Percentiles rank a stretch among this genome's conserved stretches.
phyloP scores from a whole-genome alignment of 2,797 vertebrate genomes.

The Dipus sagitta region DNA sequence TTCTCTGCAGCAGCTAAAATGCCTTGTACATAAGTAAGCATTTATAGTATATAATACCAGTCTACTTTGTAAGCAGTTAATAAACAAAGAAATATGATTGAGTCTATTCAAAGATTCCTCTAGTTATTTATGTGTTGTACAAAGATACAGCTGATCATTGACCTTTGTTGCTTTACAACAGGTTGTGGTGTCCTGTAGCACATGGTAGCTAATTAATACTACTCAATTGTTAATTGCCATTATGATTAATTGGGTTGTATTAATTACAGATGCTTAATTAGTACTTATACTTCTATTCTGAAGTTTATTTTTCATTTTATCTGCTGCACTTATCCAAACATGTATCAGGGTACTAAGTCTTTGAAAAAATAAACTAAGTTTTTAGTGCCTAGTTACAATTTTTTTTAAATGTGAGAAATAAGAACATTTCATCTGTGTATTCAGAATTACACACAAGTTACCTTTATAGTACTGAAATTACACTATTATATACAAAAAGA shows the following conservation, averaged over 20 bases:
- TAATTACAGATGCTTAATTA: conserved; percentile 9
- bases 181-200: neutral
- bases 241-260: conserved; percentile 25
- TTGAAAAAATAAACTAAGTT: conserved; percentile 4
- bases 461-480: too few species aligned
- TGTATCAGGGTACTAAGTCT: conserved; percentile 41
- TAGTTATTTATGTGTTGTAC: conserved; percentile 13
- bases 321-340: neutral
- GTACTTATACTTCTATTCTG: neutral
- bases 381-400: conserved; percentile 15
- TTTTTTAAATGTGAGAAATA: too few species aligned
- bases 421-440: too few species aligned
- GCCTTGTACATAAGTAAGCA: conserved; percentile 33
- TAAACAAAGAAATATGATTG: conserved; percentile 53
- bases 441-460: too few species aligned
- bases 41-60: conserved; percentile 43
- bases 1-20: neutral
- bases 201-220: conserved; percentile 14
- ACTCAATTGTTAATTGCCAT: neutral
- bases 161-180: neutral
- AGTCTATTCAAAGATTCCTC: neutral
- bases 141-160: neutral
- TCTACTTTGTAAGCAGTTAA: conserved; percentile 56
- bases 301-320: conserved; percentile 54
- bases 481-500: too few species aligned